Conservation (phyloP, 2,888 invertebrate genomes). For the Eupithecia centaureata region DNA sequence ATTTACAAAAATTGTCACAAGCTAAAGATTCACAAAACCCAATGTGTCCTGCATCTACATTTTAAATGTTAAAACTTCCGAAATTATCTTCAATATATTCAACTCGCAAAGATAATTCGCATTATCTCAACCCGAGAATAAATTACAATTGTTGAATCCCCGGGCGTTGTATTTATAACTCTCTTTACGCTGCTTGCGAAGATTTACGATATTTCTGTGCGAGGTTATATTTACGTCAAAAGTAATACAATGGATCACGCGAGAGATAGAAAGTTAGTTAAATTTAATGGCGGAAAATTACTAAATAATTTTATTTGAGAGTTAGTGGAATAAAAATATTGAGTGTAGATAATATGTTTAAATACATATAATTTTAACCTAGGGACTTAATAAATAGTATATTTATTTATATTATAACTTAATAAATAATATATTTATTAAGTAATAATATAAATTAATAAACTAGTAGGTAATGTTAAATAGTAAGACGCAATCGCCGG, state of each 20-base stretch:
- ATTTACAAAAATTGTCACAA: neutral
- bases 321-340: neutral
- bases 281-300: neutral
- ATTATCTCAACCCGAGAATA: conserved; percentile 34
- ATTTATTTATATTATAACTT: too few relatives aligned
- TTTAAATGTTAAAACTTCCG: neutral
- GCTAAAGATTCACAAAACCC: neutral
- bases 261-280: neutral
- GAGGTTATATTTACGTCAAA: neutral
- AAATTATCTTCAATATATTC: conserved; percentile 25
- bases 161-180: conserved; percentile 40
- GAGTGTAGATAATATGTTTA: neutral
- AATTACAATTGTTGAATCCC: conserved; percentile 42
- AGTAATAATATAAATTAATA: too few relatives aligned
- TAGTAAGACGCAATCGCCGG: too few relatives aligned
- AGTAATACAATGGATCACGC: neutral
- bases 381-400: too few relatives aligned
- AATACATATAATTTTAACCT: too few relatives aligned
- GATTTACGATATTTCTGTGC: conserved; percentile 28
- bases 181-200: conserved; percentile 33
- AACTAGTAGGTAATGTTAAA: too few relatives aligned
- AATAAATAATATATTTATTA: too few relatives aligned
- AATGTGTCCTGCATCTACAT: neutral
- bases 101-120: conserved; percentile 33
- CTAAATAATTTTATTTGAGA: neutral